Evolutionary conservation across 2,113 vertebrate species (phyloP).

Genomic region (Sorex araneus): DNA sequence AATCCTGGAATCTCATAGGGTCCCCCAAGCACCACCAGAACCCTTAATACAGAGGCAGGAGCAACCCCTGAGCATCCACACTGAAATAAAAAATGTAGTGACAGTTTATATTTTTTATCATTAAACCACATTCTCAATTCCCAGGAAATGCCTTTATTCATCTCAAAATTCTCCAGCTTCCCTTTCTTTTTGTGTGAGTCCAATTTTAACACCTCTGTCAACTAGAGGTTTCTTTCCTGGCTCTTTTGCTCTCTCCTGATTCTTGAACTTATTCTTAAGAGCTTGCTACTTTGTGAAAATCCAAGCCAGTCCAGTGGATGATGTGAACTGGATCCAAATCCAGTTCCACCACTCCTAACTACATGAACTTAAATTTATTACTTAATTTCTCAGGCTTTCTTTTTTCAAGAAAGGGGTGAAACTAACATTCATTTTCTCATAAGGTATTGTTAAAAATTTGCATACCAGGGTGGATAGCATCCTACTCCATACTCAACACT

Average conservation of each 20-base stretch:
- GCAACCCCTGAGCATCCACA: too few relatives aligned
- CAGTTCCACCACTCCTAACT: not conserved
- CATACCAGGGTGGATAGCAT: not conserved
- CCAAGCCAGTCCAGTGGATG: not conserved
- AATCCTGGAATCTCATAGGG: too few relatives aligned
- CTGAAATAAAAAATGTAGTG: too few relatives aligned
- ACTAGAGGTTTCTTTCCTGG: not conserved
- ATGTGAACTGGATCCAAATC: not conserved
- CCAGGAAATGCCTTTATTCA: not conserved
- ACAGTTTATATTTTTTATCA: not conserved
- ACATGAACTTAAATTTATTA: not conserved
- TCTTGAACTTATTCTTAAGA: slow-evolving; percentile 2
- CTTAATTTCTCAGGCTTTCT: not conserved
- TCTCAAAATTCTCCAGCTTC: slow-evolving; percentile 15
- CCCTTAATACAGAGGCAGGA: too few relatives aligned
- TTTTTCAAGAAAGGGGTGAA: not conserved
- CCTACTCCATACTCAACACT: accelerated
- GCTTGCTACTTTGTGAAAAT: not conserved
- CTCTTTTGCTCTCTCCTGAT: not conserved
- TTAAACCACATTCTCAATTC: not conserved
- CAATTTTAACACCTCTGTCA: not conserved
- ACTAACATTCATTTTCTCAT: not conserved
- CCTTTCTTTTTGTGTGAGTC: not conserved
- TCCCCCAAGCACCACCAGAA: too few relatives aligned
- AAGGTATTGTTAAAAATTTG: not conserved